Evolutionary conservation across 2,797 vertebrate genomes (phyloP), one percentile per base, ranked within the genome.

Genomic region (Rousettus madagascariensis): DNA sequence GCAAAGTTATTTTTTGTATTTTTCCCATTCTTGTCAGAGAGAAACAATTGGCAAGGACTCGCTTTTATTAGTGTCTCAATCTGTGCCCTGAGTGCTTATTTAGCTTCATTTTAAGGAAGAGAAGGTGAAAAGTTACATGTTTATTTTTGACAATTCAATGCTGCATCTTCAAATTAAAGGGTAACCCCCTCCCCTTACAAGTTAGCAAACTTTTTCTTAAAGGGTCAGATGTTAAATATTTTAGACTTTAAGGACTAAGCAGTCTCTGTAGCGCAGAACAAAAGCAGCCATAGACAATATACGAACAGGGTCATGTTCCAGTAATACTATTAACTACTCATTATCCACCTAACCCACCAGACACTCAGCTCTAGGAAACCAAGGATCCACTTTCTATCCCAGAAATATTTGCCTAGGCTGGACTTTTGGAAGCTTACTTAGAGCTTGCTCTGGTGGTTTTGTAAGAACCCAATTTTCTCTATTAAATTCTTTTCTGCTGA

Each of bases 401-500:
- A 72, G 1, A 77, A 57, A 49, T 63, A 49, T 57, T 79, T 84
- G 43, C 38, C 17, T 72, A 36, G 63, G 36, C 26, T 53, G 36
- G 61, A 46, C 41, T 72, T 87, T 41, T 59, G 8, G 43, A 90
- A 69, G n/a, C 19, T 49, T 90, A 20, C 24, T 55, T 51, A 87
- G 41, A 55, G 41, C 41, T 87, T 57, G 38, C 53, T 74, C 24
- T 24, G 68, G 22, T 71, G 36, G 63, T 84, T 88, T 61, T 74
- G 57, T 63, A 51, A 69, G 61, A 80, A 71, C 1, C 0, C 8
- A 86, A 15, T 91, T 89, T 46, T 59, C 55, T 65, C 24, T 59
- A 65, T 86, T 72, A 85, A 89, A 95, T 86, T 46, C 49, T 38
- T 91, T 91, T 86, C 55, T 90, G 38, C 51, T 75, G 86, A 65